These are phyloP conservation scores for Danio choprae DNA, from an alignment of 2,797 vertebrate genomes.

Conservation along the genomic window DNA sequence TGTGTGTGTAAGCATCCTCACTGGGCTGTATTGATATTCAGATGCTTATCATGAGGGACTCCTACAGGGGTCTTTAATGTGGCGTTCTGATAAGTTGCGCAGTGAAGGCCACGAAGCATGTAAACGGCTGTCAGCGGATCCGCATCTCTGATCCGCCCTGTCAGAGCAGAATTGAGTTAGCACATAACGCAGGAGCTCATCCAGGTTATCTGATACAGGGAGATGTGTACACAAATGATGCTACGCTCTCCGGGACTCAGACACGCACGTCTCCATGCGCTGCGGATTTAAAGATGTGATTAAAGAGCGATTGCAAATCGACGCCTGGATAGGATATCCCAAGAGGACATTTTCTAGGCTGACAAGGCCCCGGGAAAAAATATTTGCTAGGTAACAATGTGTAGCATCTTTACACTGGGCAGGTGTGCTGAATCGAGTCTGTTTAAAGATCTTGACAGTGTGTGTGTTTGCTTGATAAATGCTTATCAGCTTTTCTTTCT, in stretches of 20 bases:
- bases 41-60: conserved; percentile 57
- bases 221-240: conserved; percentile 53
- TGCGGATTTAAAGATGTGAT: conserved; percentile 36
- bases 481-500: conserved; percentile 32
- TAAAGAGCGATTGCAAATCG: conserved; percentile 19
- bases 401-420: conserved; percentile 12
- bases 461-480: conserved; percentile 60
- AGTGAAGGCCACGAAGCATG: conserved; percentile 56
- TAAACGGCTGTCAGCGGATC: conserved; percentile 60
- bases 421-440: conserved; percentile 32
- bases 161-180: conserved; percentile 58
- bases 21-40: conserved; percentile 67
- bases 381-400: background rate
- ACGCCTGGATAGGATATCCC: conserved; percentile 5
- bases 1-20: conserved; percentile 52
- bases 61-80: conserved; percentile 62
- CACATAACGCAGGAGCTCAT: conserved; percentile 45
- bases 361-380: background rate
- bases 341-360: conserved; percentile 16
- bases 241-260: conserved; percentile 36
- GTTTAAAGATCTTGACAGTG: conserved; percentile 43
- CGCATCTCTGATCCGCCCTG: conserved; percentile 53
- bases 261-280: conserved; percentile 8
- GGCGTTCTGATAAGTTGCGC: conserved; percentile 52
- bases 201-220: conserved; percentile 57